Percentiles rank a stretch among this genome's conserved stretches.
These are phyloP conservation scores for Megalops cyprinoides DNA, from an alignment of 2,797 vertebrate genomes.

Conservation along the genomic window DNA sequence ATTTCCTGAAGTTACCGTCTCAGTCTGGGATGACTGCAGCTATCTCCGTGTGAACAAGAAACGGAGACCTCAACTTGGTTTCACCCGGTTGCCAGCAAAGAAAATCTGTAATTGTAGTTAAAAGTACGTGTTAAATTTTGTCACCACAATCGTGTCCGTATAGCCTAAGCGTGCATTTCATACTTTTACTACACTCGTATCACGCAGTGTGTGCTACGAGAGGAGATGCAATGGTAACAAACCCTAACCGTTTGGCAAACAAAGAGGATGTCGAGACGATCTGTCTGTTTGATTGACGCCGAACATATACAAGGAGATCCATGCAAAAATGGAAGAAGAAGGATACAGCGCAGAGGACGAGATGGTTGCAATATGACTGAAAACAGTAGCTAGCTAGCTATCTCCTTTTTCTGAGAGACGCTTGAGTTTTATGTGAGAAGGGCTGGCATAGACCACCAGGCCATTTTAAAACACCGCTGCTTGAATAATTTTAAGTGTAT, in stretches of 20 bases:
- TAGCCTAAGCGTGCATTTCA: neutral
- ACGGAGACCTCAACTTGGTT: slow-evolving; percentile 47
- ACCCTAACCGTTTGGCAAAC: slow-evolving; percentile 53
- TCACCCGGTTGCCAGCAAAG: slow-evolving; percentile 62
- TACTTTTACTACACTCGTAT: neutral
- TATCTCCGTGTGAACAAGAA: slow-evolving; percentile 50
- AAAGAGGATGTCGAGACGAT: slow-evolving; percentile 62
- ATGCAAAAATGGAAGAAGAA: slow-evolving; percentile 65
- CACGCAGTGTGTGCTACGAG: neutral
- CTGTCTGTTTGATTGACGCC: slow-evolving; percentile 49
- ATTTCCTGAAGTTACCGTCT: slow-evolving; percentile 54
- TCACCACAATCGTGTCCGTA: neutral
- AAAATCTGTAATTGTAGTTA: slow-evolving; percentile 47
- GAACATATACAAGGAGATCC: slow-evolving; percentile 39
- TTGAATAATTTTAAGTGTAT: slow-evolving; percentile 12
- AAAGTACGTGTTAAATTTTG: slow-evolving; percentile 13
- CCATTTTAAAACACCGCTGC: slow-evolving; percentile 38
- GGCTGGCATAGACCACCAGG: slow-evolving; percentile 8
- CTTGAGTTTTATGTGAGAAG: slow-evolving; percentile 30
- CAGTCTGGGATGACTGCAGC: slow-evolving; percentile 54
- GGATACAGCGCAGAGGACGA: slow-evolving; percentile 47
- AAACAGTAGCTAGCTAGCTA: too few relatives aligned
- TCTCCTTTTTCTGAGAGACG: slow-evolving; percentile 37
- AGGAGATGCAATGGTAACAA: slow-evolving; percentile 43
- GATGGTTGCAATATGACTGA: slow-evolving; percentile 46